Percentiles rank a stretch among this genome's conserved stretches.
phyloP scores from a whole-genome alignment of 2,113 vertebrate genomes.

The Thamnaconus septentrionalis region DNA sequence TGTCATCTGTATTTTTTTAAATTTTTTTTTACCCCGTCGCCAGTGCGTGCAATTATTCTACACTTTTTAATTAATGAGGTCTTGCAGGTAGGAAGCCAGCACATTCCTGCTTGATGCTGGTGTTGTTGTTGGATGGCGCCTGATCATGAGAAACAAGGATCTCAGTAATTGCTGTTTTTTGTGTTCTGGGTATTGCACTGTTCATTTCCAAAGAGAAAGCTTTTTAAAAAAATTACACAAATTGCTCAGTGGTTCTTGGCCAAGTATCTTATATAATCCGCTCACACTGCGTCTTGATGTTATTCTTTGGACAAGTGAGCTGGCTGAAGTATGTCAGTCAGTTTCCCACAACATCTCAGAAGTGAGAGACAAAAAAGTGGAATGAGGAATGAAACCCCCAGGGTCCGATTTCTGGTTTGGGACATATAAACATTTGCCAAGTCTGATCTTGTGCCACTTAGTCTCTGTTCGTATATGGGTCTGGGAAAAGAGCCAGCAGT shows the following conservation, averaged over 20 bases:
- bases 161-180: neutral
- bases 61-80: constrained; percentile 54
- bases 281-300: neutral
- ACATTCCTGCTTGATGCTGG: constrained; percentile 37
- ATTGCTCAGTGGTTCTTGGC: neutral
- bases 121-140: constrained; percentile 22
- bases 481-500: constrained; percentile 56
- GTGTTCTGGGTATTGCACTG: constrained; percentile 1
- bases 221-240: neutral
- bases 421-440: constrained; percentile 74
- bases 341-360: constrained; percentile 66
- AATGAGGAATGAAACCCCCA: constrained; percentile 64
- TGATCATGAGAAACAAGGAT: constrained; percentile 12
- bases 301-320: constrained; percentile 25
- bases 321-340: constrained; percentile 39
- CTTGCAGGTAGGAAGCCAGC: constrained; percentile 32
- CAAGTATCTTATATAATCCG: constrained; percentile 4
- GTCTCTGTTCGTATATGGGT: constrained; percentile 36
- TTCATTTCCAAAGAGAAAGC: neutral
- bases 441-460: constrained; percentile 64
- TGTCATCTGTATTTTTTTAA: constrained; percentile 33
- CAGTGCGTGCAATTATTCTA: constrained; percentile 49
- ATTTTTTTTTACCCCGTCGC: constrained; percentile 7
- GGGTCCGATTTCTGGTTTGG: constrained; percentile 68
- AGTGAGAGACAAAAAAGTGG: constrained; percentile 61